Percentiles rank a stretch among this genome's conserved stretches.
These are phyloP conservation scores for Agonopterix alstromeriana DNA, from an alignment of 2,888 invertebrate genomes.

Conservation along the genomic window DNA sequence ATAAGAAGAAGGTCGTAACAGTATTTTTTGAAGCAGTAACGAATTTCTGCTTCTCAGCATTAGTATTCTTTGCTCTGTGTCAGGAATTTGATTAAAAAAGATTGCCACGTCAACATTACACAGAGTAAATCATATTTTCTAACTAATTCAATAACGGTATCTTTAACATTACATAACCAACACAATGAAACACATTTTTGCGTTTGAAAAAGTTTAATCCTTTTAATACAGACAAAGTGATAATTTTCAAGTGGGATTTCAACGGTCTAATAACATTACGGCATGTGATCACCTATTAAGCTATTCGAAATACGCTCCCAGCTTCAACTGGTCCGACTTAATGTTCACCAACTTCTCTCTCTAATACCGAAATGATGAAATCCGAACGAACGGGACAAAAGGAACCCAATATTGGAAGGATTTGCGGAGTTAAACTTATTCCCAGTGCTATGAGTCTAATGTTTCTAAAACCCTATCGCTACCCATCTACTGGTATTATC, in stretches of 20 bases:
- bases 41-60: too few relatives aligned
- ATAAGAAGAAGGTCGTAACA: too few relatives aligned
- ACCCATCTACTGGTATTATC: conserved; percentile 1
- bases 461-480: conserved; percentile 6
- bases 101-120: too few relatives aligned
- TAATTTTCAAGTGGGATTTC: too few relatives aligned
- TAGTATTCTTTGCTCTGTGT: too few relatives aligned
- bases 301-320: background rate
- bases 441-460: conserved; percentile 3
- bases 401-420: background rate
- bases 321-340: background rate
- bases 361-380: conserved; percentile 9
- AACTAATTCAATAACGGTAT: too few relatives aligned
- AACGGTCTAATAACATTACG: background rate
- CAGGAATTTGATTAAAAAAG: too few relatives aligned
- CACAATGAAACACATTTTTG: too few relatives aligned
- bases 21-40: too few relatives aligned
- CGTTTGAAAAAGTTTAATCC: background rate
- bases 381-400: conserved; percentile 4
- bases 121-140: too few relatives aligned
- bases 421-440: conserved; percentile 4
- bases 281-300: background rate
- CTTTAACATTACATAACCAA: too few relatives aligned
- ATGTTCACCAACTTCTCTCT: background rate
- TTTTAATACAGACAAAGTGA: too few relatives aligned